Evolutionary conservation across 2,113 vertebrate genomes (phyloP).

Genomic region (Ardeotis arabs): DNA sequence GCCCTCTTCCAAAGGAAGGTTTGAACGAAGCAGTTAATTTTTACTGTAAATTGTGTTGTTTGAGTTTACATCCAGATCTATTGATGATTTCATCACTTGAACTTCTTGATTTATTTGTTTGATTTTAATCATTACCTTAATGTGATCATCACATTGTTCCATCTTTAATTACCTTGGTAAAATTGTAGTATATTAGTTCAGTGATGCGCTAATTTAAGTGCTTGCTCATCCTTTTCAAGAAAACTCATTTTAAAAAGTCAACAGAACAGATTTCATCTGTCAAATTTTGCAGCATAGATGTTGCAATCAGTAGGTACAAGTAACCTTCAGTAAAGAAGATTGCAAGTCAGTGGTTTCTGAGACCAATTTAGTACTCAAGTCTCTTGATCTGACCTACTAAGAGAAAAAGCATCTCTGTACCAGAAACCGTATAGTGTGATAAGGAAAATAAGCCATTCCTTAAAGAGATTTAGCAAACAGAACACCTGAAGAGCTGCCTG

Average conservation of each 20-base stretch:
- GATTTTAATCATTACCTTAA: conserved; percentile 6
- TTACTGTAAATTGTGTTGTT: background rate
- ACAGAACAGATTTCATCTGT: conserved; percentile 14
- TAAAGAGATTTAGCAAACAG: background rate
- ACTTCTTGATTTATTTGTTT: background rate
- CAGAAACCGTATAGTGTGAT: background rate
- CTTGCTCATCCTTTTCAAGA: conserved; percentile 30
- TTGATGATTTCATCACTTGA: background rate
- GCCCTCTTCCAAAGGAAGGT: background rate
- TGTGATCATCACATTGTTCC: background rate
- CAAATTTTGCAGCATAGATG: background rate
- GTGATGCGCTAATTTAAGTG: background rate
- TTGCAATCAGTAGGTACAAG: background rate
- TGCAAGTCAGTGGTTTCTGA: background rate
- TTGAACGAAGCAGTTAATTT: background rate
- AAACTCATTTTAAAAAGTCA: conserved; percentile 50
- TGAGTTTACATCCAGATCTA: background rate
- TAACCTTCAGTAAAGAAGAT: background rate
- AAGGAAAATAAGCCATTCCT: background rate
- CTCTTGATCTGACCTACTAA: background rate
- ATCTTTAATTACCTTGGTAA: conserved; percentile 7
- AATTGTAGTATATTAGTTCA: background rate
- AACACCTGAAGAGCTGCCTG: background rate
- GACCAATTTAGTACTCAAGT: background rate
- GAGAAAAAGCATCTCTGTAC: background rate